phyloP scores from a whole-genome alignment of 1,140 invertebrate species.

The Heterodera carotae region DNA sequence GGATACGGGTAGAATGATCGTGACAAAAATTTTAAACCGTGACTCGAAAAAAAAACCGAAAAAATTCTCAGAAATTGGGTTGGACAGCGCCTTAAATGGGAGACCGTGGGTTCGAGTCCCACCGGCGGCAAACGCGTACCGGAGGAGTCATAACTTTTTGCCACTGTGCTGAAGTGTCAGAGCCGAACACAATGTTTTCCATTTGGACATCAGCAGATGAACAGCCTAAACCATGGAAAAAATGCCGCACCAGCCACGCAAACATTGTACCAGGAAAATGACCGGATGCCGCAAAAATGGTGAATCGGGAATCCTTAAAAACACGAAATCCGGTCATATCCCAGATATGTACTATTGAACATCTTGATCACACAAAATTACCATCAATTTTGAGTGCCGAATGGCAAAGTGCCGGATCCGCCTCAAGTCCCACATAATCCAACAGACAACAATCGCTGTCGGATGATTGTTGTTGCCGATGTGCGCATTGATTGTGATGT shows the following conservation, averaged over 20 bases:
- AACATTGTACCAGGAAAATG: too few relatives aligned
- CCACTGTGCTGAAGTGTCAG: conserved; percentile 4
- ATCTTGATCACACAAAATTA: too few relatives aligned
- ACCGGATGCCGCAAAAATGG: too few relatives aligned
- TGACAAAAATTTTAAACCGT: too few relatives aligned
- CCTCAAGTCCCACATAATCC: conserved; percentile 5
- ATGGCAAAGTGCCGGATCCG: conserved; percentile 9
- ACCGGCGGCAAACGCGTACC: conserved; percentile 7
- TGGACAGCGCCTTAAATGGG: too few relatives aligned
- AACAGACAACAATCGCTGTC: not conserved
- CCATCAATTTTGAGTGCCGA: conserved; percentile 9
- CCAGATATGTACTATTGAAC: too few relatives aligned
- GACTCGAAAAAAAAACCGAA: too few relatives aligned
- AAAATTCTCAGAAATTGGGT: too few relatives aligned
- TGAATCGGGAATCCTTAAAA: too few relatives aligned
- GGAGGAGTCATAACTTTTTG: conserved; percentile 2
- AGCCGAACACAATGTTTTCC: not conserved
- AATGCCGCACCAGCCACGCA: not conserved
- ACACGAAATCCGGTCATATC: too few relatives aligned
- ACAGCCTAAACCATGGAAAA: conserved; percentile 1
- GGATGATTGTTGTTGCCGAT: not conserved
- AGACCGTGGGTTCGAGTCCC: too few relatives aligned
- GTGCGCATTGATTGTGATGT: not conserved
- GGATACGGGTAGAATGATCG: too few relatives aligned
- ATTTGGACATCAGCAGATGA: not conserved